Conservation (phyloP, 2,113 vertebrate genomes). For the Morphnarchus princeps region DNA sequence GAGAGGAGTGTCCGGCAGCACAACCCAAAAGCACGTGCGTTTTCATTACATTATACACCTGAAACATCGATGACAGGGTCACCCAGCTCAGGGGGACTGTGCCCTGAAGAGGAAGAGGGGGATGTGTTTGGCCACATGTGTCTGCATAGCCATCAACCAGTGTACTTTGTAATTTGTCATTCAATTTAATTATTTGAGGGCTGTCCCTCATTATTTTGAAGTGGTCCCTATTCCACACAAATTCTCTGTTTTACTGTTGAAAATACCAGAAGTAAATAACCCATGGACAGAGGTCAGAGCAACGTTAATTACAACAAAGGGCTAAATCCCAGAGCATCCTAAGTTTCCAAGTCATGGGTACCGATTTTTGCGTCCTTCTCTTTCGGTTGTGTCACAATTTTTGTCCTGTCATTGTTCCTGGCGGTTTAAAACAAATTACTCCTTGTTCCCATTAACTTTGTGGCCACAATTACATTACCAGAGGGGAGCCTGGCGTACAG, state of each 20-base stretch:
- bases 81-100: background rate
- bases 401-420: background rate
- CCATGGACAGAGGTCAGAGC: background rate
- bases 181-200: background rate
- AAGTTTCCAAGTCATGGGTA: background rate
- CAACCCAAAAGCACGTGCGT: accelerated
- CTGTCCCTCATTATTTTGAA: background rate
- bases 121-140: background rate
- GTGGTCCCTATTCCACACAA: background rate
- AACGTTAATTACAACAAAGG: background rate
- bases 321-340: background rate
- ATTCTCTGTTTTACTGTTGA: background rate
- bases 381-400: background rate
- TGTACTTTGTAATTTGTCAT: background rate
- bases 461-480: background rate
- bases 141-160: background rate
- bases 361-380: background rate
- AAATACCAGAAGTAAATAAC: background rate
- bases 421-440: background rate
- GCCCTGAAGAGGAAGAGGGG: background rate
- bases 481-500: background rate
- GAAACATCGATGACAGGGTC: background rate
- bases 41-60: background rate
- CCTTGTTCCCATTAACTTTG: background rate
- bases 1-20: background rate